These are phyloP conservation scores for Speoplatyrhinus poulsoni DNA, from an alignment of 2,113 vertebrate species.

Conservation along the genomic window DNA sequence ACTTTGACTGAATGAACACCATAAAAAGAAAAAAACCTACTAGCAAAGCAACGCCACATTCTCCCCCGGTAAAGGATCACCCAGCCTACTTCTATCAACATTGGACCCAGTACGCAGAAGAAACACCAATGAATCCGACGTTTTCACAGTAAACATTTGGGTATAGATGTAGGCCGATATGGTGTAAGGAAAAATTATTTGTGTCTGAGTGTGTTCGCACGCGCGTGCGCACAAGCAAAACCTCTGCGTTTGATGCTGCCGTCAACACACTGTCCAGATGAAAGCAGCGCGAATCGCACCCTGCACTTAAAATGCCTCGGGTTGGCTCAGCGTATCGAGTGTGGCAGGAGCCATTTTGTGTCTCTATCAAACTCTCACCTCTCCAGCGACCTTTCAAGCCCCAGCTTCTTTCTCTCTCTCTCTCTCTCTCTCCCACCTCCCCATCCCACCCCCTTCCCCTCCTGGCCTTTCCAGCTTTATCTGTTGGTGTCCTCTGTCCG, in stretches of 20 bases:
- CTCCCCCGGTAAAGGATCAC: too few relatives aligned
- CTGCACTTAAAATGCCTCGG: slow-evolving; percentile 65
- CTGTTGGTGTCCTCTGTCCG: background rate
- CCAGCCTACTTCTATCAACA: too few relatives aligned
- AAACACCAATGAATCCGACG: too few relatives aligned
- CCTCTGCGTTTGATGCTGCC: slow-evolving; percentile 11
- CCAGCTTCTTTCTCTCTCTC: background rate
- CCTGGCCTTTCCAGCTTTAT: background rate
- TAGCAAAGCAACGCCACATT: too few relatives aligned
- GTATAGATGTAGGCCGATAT: too few relatives aligned
- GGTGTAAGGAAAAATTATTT: background rate
- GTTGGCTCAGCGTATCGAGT: background rate
- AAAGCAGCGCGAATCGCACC: slow-evolving; percentile 49
- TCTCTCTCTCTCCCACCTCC: background rate
- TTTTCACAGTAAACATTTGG: too few relatives aligned
- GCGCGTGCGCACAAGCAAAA: slow-evolving; percentile 22
- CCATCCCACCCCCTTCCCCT: slow-evolving; percentile 1
- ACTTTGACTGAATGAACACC: too few relatives aligned
- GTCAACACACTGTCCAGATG: slow-evolving; percentile 17
- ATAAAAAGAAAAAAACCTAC: too few relatives aligned
- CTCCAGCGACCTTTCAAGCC: slow-evolving; percentile 19
- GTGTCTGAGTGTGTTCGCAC: background rate
- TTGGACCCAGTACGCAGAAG: too few relatives aligned
- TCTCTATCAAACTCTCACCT: slow-evolving; percentile 48
- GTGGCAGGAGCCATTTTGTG: slow-evolving; percentile 37